Evolutionary conservation across 2,888 invertebrate genomes (phyloP).

Genomic region (Mystacides longicornis): DNA sequence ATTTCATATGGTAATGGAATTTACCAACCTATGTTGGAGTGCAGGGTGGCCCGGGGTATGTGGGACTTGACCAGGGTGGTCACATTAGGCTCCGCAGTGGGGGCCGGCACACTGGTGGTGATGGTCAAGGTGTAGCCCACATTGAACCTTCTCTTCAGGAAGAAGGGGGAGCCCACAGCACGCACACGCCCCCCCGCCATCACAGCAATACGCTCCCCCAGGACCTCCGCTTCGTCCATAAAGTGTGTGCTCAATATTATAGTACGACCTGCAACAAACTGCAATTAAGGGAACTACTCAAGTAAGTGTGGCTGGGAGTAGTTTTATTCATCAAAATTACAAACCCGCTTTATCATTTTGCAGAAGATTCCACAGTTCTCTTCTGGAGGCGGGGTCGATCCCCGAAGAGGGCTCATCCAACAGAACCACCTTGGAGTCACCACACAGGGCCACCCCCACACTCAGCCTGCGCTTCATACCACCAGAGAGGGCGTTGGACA

Average conservation of each 20-base stretch:
- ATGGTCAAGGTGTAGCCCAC: slow-evolving; percentile 75
- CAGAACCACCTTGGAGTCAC: slow-evolving; percentile 63
- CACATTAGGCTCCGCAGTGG: slow-evolving; percentile 34
- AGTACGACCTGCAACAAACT: slow-evolving; percentile 52
- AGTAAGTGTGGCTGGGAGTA: background rate
- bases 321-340: background rate
- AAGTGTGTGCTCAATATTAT: slow-evolving; percentile 79
- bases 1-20: background rate
- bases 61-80: slow-evolving; percentile 54
- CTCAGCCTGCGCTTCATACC: slow-evolving; percentile 74
- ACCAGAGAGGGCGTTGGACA: slow-evolving; percentile 58
- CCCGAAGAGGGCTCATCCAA: slow-evolving; percentile 77
- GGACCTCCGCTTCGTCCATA: slow-evolving; percentile 86
- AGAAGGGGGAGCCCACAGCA: slow-evolving; percentile 75
- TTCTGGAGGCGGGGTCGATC: slow-evolving; percentile 79
- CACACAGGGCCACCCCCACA: slow-evolving; percentile 68
- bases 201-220: slow-evolving; percentile 83
- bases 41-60: slow-evolving; percentile 58
- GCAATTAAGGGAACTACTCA: too few species aligned
- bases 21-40: slow-evolving; percentile 59
- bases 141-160: slow-evolving; percentile 76
- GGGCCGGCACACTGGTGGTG: slow-evolving; percentile 34
- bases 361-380: slow-evolving; percentile 79
- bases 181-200: slow-evolving; percentile 76
- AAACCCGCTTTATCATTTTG: slow-evolving; percentile 58